phyloP scores from a whole-genome alignment of 2,113 vertebrate genomes.

The Eonycteris spelaea region DNA sequence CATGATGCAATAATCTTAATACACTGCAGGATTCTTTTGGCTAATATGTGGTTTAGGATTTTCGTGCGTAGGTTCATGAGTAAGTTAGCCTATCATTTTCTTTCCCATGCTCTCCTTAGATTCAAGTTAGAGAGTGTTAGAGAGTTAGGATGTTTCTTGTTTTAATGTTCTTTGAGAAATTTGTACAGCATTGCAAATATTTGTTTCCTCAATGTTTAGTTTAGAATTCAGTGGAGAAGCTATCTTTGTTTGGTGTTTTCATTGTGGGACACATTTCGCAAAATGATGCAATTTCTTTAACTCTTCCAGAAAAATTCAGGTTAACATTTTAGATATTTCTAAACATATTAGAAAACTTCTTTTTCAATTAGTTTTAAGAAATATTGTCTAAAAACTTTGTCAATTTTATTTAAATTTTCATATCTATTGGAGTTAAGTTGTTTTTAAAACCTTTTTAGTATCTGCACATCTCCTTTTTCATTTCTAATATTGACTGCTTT shows the following conservation, averaged over 20 bases:
- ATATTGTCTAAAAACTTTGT: neutral
- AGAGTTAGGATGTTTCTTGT: neutral
- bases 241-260: neutral
- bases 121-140: neutral
- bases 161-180: neutral
- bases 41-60: neutral
- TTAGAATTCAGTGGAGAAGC: neutral
- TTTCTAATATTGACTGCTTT: neutral
- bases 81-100: neutral
- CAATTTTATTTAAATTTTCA: neutral
- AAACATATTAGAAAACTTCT: neutral
- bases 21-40: neutral
- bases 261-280: neutral
- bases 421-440: neutral
- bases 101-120: neutral
- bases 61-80: neutral
- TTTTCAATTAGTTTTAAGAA: neutral
- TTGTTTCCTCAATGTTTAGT: neutral
- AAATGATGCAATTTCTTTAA: neutral
- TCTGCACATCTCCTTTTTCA: neutral
- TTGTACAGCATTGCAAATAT: neutral
- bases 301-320: neutral
- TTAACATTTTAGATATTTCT: neutral
- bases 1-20: neutral
- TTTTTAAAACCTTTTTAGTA: neutral